Evolutionary conservation across 2,797 vertebrate genomes (phyloP).

Genomic region (Pipistrellus nathusii): DNA sequence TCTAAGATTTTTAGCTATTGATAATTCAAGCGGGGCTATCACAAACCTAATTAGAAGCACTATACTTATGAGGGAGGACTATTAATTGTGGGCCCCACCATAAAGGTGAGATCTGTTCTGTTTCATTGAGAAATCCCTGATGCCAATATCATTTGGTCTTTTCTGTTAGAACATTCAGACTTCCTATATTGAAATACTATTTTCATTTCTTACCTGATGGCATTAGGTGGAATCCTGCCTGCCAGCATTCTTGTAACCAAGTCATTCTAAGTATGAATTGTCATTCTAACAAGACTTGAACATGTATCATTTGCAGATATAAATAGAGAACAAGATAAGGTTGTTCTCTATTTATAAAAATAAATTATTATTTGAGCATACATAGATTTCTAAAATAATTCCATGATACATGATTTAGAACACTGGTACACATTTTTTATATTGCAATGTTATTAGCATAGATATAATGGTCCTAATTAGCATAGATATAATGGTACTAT

Average conservation of each 20-base stretch:
- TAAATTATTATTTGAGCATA: slow-evolving; percentile 16
- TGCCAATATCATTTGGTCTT: not conserved
- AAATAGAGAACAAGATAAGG: slow-evolving; percentile 3
- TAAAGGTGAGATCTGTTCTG: not conserved
- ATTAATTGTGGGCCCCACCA: not conserved
- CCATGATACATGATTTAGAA: not conserved
- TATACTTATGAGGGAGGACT: not conserved
- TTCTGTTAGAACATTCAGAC: not conserved
- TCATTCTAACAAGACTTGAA: slow-evolving; percentile 1
- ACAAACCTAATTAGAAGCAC: not conserved
- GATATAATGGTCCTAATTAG: not conserved
- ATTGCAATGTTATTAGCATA: not conserved
- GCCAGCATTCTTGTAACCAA: not conserved
- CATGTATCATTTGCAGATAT: not conserved
- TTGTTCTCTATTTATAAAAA: not conserved
- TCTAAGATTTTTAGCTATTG: not conserved
- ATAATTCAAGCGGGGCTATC: slow-evolving; percentile 1
- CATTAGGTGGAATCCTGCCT: not conserved
- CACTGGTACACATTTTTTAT: not conserved
- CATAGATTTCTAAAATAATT: slow-evolving; percentile 31
- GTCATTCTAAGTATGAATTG: slow-evolving; percentile 13
- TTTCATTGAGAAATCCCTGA: not conserved
- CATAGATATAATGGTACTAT: not conserved
- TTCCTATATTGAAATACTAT: not conserved
- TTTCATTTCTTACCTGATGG: not conserved